Base-by-base conservation (phyloP, 1,140 invertebrate genomes). In the Pygmarrhopalites habei region DNA sequence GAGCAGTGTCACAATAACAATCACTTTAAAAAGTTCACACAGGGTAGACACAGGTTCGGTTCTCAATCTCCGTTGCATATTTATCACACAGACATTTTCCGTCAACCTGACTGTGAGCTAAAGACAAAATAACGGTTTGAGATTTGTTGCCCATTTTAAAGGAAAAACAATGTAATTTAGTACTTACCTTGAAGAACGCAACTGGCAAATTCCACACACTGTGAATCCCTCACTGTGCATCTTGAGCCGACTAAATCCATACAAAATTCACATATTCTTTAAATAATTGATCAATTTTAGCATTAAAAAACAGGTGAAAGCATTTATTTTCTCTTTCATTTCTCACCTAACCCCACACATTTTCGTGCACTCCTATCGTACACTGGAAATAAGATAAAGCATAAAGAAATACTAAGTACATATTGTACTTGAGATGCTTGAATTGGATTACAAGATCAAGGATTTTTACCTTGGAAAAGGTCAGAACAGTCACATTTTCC, bases 1-100 rank as follows among this genome's bases (percentile, higher is more conserved):
- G 15, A 35, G 32, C 5, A 35, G 32, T 7, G 5, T 35, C 32
- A 35, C 32, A 35, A 35, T 35, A 35, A 35, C 32, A 35, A 35
- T 15, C 5, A 35, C 32, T 7, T 7, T 15, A n/a, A n/a, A n/a
- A n/a, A n/a, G n/a, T n/a, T 47, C 23, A 47, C 5, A 47, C 3
- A 3, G 43, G 58, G 44, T 58, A 64, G 12, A 59, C 32, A 30
- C 62, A 64, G 12, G 62, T 64, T n/a, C 62, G 41, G 46, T 64
- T 64, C 19, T 49, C 56, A 26, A 65, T 35, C 35, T 65, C 63
- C 19, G 44, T 2, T 10, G 57, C 52, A 29, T 65, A 60, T 55
- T 58, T 65, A 55, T 65, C 63, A 60, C 63, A 65, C 10, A 65
- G 51, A 28, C 63, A 65, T 55, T 59, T 60, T 2, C 63, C 63